These are phyloP conservation scores for Smittia sp. DNA, from an alignment of 2,888 invertebrate genomes.

Conservation along the genomic window DNA sequence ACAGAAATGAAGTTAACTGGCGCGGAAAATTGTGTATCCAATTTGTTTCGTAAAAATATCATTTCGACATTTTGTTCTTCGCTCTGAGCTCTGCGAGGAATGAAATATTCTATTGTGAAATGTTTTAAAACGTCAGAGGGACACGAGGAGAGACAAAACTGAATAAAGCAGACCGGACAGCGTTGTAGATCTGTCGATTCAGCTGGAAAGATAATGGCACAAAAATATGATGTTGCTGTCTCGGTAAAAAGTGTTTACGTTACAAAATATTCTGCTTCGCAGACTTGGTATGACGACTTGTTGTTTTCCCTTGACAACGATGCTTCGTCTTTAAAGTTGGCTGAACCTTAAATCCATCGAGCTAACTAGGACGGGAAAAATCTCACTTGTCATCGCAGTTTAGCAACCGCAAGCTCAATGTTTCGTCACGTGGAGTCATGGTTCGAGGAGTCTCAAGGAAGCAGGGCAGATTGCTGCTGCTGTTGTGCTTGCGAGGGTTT, in stretches of 20 bases:
- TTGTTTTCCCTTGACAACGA: not conserved
- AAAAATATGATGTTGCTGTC: not conserved
- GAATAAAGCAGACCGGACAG: conserved; percentile 4
- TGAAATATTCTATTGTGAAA: conserved; percentile 29
- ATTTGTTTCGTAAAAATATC: conserved; percentile 40
- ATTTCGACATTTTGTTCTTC: conserved; percentile 25
- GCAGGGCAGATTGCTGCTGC: not conserved
- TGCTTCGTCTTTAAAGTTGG: too few relatives aligned
- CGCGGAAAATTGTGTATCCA: conserved; percentile 38
- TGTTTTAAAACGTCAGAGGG: not conserved
- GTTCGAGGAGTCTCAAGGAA: not conserved
- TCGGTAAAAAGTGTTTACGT: not conserved
- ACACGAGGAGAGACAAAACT: not conserved
- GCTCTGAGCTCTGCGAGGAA: conserved; percentile 13
- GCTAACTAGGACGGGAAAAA: not conserved
- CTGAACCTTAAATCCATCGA: too few relatives aligned
- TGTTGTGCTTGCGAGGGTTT: conserved; percentile 10
- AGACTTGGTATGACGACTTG: not conserved
- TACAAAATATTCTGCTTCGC: not conserved
- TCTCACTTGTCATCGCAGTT: not conserved
- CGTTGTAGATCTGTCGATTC: conserved; percentile 30
- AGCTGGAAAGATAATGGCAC: conserved; percentile 29
- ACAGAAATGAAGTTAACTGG: conserved; percentile 30
- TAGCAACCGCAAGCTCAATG: too few relatives aligned
- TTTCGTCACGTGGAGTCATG: not conserved